Percentiles rank a stretch among this genome's conserved stretches.
These are phyloP conservation scores for Nannobrachium achirus DNA, from an alignment of 2,113 vertebrate genomes.

Conservation along the genomic window DNA sequence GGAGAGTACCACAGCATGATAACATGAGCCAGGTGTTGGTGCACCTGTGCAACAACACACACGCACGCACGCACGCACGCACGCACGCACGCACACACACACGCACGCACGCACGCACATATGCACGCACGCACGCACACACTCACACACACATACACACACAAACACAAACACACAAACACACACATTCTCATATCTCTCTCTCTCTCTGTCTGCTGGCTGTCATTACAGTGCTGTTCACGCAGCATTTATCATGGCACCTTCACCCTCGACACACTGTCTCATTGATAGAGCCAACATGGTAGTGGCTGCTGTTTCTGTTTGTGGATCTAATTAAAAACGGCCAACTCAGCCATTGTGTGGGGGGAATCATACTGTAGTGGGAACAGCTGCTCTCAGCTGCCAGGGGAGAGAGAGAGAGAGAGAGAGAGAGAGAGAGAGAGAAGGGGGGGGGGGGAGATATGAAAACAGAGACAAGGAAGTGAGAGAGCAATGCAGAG, in stretches of 20 bases:
- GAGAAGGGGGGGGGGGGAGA: neutral
- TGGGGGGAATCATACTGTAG: constrained; percentile 1
- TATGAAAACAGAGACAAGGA: too few relatives aligned
- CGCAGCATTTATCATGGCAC: constrained; percentile 33
- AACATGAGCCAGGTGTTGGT: constrained; percentile 41
- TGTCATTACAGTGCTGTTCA: constrained; percentile 27
- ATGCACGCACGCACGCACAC: too few relatives aligned
- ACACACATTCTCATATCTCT: constrained; percentile 1
- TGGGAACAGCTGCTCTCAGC: constrained; percentile 36
- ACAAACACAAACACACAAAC: neutral
- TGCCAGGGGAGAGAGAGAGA: constrained; percentile 4
- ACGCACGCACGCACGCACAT: constrained; percentile 12
- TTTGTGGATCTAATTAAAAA: constrained; percentile 59
- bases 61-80: constrained; percentile 1
- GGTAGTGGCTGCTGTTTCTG: constrained; percentile 46
- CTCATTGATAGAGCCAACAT: constrained; percentile 41
- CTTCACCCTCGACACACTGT: constrained; percentile 1
- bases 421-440: constrained; percentile 11
- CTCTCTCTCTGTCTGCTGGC: constrained; percentile 11
- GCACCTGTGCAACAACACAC: constrained; percentile 37
- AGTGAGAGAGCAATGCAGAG: too few relatives aligned
- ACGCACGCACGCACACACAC: neutral
- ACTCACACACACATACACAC: neutral
- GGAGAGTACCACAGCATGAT: constrained; percentile 23
- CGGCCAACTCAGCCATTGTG: constrained; percentile 42